phyloP scores from a whole-genome alignment of 92 coral and sea anemone species.

The Micromussa lordhowensis region DNA sequence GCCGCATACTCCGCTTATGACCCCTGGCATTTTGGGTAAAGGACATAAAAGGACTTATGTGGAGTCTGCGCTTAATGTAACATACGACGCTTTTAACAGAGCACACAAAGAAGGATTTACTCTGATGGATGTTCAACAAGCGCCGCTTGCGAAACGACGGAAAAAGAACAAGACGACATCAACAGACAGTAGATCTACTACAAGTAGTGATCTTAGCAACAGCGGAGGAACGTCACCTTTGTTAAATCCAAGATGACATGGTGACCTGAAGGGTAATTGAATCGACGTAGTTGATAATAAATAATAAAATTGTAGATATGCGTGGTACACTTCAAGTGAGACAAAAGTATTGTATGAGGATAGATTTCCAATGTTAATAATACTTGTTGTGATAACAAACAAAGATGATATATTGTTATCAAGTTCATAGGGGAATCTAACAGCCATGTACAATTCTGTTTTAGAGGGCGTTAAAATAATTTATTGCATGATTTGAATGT shows the following conservation, averaged over 20 bases:
- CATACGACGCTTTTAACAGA: conserved; percentile 94
- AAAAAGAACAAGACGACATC: conserved; percentile 95
- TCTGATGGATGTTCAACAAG: conserved; percentile 93
- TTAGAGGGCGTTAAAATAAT: background rate
- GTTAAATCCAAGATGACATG: conserved; percentile 68
- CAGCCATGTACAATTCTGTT: background rate
- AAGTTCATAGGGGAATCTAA: background rate
- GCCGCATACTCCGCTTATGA: conserved; percentile 98
- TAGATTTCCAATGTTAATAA: background rate
- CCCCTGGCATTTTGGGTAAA: conserved; percentile 93
- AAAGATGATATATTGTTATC: background rate
- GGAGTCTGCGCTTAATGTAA: conserved; percentile 96
- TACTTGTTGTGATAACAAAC: background rate
- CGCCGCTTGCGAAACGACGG: conserved; percentile 98
- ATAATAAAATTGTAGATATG: conserved; percentile 38
- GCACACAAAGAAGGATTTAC: conserved; percentile 96
- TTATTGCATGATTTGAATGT: background rate
- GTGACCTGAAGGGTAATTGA: background rate
- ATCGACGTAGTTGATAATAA: background rate
- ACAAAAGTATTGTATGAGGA: background rate
- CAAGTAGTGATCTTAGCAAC: conserved; percentile 86
- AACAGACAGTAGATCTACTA: conserved; percentile 89
- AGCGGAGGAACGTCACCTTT: conserved; percentile 85
- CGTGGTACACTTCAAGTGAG: conserved; percentile 49
- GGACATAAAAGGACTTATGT: conserved; percentile 95